phyloP scores from a whole-genome alignment of 2,113 vertebrate species.

The Boulengeromyrus knoepffleri region DNA sequence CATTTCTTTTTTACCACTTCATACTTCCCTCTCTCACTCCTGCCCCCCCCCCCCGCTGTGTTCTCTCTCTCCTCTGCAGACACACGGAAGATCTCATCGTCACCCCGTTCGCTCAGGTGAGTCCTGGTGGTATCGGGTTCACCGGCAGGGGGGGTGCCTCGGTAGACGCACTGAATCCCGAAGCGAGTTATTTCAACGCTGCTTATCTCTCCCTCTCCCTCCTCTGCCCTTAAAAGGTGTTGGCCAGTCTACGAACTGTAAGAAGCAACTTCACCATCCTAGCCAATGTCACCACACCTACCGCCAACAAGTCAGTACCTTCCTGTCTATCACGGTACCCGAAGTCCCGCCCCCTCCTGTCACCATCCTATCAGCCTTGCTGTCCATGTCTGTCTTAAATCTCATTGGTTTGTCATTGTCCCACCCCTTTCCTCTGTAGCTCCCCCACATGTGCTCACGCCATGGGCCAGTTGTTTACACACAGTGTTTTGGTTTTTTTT shows the following conservation, averaged over 20 bases:
- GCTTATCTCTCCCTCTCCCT: not conserved
- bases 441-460: not conserved
- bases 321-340: constrained; percentile 29
- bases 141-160: not conserved
- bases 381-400: not conserved
- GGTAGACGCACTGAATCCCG: constrained; percentile 26
- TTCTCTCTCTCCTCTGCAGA: constrained; percentile 45
- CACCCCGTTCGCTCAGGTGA: constrained; percentile 88
- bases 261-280: constrained; percentile 92
- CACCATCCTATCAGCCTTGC: constrained; percentile 14
- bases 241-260: constrained; percentile 87
- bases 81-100: constrained; percentile 88
- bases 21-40: constrained; percentile 14
- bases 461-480: not conserved
- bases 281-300: constrained; percentile 80
- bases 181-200: constrained; percentile 29
- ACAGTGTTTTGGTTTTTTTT: not conserved
- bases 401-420: not conserved
- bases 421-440: not conserved
- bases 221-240: constrained; percentile 60
- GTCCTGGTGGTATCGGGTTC: constrained; percentile 11
- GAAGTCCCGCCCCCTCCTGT: constrained; percentile 28
- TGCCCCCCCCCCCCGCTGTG: not conserved
- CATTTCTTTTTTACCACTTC: not conserved
- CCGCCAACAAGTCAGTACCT: constrained; percentile 84